Evolutionary conservation across 2,888 invertebrate genomes (phyloP).

Genomic region (Macrophya alboannulata): DNA sequence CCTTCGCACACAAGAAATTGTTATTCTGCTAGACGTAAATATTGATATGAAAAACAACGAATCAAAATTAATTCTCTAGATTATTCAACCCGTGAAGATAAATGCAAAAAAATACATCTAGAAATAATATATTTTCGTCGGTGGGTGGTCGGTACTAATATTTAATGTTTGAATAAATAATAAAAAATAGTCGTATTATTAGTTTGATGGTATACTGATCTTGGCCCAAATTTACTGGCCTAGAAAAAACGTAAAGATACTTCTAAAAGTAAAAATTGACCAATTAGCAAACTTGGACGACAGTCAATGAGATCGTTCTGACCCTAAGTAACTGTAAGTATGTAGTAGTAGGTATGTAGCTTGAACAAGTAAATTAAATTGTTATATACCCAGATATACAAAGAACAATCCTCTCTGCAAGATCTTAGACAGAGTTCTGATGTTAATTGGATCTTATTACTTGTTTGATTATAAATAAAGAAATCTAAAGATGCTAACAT

Average conservation of each 20-base stretch:
- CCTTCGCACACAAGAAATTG: neutral
- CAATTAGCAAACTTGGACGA: slow-evolving; percentile 53
- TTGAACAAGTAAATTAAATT: neutral
- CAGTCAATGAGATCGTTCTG: slow-evolving; percentile 57
- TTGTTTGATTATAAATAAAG: neutral
- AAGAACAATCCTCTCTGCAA: neutral
- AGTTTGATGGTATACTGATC: slow-evolving; percentile 39
- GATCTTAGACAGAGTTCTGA: neutral
- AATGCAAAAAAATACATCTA: neutral
- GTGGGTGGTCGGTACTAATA: neutral
- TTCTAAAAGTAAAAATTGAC: slow-evolving; percentile 29
- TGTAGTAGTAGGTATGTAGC: no score
- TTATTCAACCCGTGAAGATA: neutral
- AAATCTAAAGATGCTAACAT: neutral
- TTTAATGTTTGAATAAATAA: neutral
- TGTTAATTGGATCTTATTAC: neutral
- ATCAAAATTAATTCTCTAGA: neutral
- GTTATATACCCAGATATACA: neutral
- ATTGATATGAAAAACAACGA: neutral
- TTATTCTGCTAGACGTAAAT: neutral
- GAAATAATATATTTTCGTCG: neutral
- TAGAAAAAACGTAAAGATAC: slow-evolving; percentile 28
- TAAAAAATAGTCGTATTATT: neutral
- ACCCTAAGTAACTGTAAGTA: slow-evolving; percentile 11
- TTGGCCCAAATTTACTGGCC: slow-evolving; percentile 46